A percentile compares a stretch with the other conserved stretches of the same genome.
Conservation (phyloP, 1,140 invertebrate genomes). For the Rhagoletis pomonella region DNA sequence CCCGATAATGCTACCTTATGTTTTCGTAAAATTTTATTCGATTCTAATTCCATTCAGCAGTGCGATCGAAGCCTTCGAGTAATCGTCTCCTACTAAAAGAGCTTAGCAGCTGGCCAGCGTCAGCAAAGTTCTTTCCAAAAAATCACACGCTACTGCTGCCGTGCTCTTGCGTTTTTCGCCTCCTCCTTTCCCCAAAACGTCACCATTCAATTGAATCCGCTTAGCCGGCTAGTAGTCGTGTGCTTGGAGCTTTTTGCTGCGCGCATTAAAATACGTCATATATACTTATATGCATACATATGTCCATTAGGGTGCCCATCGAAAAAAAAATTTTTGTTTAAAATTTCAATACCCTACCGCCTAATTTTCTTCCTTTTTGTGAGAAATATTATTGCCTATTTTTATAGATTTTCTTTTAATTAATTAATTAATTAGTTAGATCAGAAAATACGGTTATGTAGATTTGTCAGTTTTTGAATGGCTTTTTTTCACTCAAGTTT, state of each 20-base stretch:
- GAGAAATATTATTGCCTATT: too few species aligned
- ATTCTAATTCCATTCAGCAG: background rate
- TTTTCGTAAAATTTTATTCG: background rate
- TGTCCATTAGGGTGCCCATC: too few species aligned
- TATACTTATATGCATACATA: background rate
- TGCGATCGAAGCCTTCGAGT: slow-evolving; percentile 32
- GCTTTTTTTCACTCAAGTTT: too few species aligned
- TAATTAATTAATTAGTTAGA: too few species aligned
- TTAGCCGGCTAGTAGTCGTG: background rate
- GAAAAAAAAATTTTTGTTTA: too few species aligned
- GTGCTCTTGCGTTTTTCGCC: background rate
- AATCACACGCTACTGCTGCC: background rate
- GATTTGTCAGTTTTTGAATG: too few species aligned
- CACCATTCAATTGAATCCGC: background rate
- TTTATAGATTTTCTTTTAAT: too few species aligned
- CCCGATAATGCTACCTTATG: background rate
- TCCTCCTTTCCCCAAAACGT: background rate
- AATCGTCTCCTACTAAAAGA: slow-evolving; percentile 28
- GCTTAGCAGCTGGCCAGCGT: background rate
- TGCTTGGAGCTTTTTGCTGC: slow-evolving; percentile 11
- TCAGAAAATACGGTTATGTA: too few species aligned
- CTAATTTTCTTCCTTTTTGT: too few species aligned
- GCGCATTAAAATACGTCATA: background rate
- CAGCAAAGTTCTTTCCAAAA: slow-evolving; percentile 40
- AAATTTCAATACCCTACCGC: too few species aligned